Conservation (phyloP, 2,113 vertebrate species). For the Tringa solitaria region DNA sequence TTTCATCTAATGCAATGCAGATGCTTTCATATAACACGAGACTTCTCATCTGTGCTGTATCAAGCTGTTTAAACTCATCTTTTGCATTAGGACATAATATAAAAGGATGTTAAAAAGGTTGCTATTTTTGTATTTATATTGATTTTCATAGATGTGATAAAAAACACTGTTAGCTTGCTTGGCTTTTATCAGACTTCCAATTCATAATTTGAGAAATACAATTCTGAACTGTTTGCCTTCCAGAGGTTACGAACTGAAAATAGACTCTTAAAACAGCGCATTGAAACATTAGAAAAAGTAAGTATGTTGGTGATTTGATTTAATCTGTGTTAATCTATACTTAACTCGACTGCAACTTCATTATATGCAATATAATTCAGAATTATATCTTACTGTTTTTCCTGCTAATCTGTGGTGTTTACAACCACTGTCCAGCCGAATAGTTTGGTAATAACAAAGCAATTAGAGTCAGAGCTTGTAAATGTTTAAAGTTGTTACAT, state of each 20-base stretch:
- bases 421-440: neutral
- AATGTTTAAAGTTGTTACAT: neutral
- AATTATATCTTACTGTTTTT: neutral
- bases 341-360: neutral
- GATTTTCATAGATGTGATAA: neutral
- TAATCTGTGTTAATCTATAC: neutral
- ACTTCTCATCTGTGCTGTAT: neutral
- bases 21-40: accelerated
- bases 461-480: neutral
- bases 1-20: neutral
- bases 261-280: conserved; percentile 93
- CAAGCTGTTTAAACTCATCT: neutral
- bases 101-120: neutral
- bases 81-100: neutral
- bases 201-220: neutral
- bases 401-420: neutral
- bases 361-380: neutral
- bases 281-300: conserved; percentile 98
- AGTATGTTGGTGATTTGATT: conserved; percentile 62
- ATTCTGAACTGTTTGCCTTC: conserved; percentile 38
- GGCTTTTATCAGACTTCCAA: neutral
- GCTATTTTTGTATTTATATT: neutral
- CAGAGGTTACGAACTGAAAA: conserved; percentile 98
- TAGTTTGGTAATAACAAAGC: neutral
- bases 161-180: neutral